A percentile compares a stretch with the other conserved stretches of the same genome.
These are phyloP conservation scores for Neolamprologus modestus DNA, from an alignment of 2,113 vertebrate genomes.

Conservation along the genomic window DNA sequence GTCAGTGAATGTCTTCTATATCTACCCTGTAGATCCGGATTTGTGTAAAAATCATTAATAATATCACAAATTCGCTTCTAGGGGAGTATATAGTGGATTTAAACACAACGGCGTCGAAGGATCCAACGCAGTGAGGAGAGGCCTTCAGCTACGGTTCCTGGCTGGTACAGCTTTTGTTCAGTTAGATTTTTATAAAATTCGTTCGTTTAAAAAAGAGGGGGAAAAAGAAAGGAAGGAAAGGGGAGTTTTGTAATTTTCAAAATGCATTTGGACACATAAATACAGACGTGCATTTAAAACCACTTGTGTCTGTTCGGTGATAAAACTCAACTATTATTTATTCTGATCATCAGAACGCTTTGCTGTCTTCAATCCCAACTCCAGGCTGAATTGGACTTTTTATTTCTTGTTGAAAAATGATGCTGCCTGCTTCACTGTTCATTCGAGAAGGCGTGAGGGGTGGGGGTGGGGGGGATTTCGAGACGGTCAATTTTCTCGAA, in stretches of 20 bases:
- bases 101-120: slow-evolving; percentile 82
- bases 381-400: neutral
- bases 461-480: neutral
- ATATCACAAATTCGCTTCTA: slow-evolving; percentile 99
- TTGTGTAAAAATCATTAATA: slow-evolving; percentile 89
- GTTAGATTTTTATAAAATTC: neutral
- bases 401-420: slow-evolving; percentile 39
- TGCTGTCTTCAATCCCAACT: neutral
- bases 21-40: slow-evolving; percentile 99
- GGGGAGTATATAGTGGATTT: slow-evolving; percentile 99
- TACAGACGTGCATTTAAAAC: neutral
- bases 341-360: neutral
- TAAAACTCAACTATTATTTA: neutral
- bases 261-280: neutral
- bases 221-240: neutral
- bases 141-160: neutral
- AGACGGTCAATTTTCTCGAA: slow-evolving; percentile 51
- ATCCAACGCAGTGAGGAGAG: neutral
- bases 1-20: slow-evolving; percentile 83
- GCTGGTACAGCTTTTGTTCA: neutral
- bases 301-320: neutral
- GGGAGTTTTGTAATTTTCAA: neutral
- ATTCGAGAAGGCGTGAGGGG: neutral
- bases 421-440: slow-evolving; percentile 20
- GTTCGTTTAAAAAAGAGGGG: neutral